These are phyloP conservation scores for Ciconia boyciana DNA, from an alignment of 2,113 vertebrate species.

Conservation along the genomic window DNA sequence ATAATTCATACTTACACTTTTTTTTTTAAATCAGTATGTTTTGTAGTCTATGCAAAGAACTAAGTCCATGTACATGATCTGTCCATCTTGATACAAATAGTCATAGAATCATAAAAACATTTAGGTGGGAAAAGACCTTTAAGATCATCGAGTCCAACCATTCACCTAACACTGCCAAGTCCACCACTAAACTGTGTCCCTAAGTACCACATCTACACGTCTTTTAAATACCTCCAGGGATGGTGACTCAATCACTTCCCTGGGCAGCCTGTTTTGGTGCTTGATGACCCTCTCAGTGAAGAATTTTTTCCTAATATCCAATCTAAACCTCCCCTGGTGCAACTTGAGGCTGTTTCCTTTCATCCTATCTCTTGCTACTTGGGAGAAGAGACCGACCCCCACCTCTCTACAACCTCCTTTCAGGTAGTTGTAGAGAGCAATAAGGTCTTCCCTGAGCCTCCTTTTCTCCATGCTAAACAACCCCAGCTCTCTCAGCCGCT, in stretches of 20 bases:
- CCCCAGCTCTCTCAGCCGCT: neutral
- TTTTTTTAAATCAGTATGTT: neutral
- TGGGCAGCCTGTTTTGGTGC: neutral
- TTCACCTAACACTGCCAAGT: neutral
- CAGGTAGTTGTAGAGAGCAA: neutral
- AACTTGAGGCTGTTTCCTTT: neutral
- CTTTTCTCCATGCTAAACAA: neutral
- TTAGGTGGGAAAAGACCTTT: neutral
- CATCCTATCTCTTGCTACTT: accelerated
- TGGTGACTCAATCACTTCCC: neutral
- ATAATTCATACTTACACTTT: neutral
- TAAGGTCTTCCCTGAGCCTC: neutral
- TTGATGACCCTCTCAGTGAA: neutral
- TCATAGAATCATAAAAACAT: neutral
- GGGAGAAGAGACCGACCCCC: neutral
- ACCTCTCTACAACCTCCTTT: accelerated
- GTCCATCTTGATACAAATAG: neutral
- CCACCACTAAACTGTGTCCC: neutral
- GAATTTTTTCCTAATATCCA: neutral
- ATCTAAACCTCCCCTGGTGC: neutral
- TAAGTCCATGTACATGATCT: neutral
- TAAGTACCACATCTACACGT: neutral
- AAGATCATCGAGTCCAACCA: neutral
- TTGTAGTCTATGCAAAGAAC: neutral
- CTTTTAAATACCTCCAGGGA: neutral